Base-by-base conservation (phyloP, 2,888 invertebrate genomes). In the Dorcus parallelipipedus region DNA sequence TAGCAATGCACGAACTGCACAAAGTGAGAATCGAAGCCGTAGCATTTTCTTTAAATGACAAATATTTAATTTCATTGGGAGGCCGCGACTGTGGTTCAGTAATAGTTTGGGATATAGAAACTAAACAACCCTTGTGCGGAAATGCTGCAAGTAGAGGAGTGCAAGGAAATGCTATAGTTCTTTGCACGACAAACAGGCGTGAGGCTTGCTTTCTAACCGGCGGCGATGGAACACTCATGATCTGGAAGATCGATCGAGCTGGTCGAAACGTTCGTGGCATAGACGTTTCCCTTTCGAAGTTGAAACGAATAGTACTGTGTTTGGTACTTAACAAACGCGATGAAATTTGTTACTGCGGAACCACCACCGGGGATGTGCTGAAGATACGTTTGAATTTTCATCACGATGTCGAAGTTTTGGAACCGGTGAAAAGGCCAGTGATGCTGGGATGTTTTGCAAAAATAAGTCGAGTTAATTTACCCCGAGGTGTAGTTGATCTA, bases 1-100 rank as follows among this genome's bases (percentile, higher is more conserved):
- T 90, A 38, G 84, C 86, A 0, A 86, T 86, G 52, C 89, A 95
- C 76, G 89, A 90, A 72, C 79, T 93, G 47, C 97, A 97, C 75
- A 93, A 93, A 82, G 95, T 94, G 0, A 86, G 93, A 39, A 90
- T 96, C 0, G 90, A 95, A 80, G 86, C 90, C 0, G 80, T 96
- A n/a, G 83, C 86, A 6, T 95, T 97, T 75, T 88, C 93, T 0
- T 82, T 86, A 3, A 87, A 90, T 75, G 93, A 92, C 68, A 84
- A 85, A 52, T 95, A 89, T 76, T 81, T 96, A 67, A 85, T 93
- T 39, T 91, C 93, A 0, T 82, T 95, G 41, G 96, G 67, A 8
- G 96, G 96, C 0, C 85, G 90, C 59, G 96, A 96, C 77, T 95
- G 95, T 76, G 93, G 93, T 39, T 88, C 89, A 64, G 85, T 95